Conservation (phyloP, 2,797 vertebrate genomes). For the Lates japonicus region DNA sequence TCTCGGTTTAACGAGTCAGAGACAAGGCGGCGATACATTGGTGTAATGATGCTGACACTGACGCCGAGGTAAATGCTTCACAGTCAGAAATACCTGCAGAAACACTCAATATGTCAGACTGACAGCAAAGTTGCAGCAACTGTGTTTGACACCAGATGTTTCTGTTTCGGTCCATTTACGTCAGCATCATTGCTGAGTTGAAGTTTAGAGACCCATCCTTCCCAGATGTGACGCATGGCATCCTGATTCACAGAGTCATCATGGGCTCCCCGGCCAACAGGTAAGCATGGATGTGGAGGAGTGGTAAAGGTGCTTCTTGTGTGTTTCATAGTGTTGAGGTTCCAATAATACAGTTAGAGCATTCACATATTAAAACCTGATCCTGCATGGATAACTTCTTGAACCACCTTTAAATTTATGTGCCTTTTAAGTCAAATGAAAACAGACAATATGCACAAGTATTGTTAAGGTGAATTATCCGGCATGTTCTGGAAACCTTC, state of each 20-base stretch:
- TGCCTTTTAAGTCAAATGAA: neutral
- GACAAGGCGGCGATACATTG: conserved; percentile 91
- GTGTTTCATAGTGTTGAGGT: neutral
- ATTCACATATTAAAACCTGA: neutral
- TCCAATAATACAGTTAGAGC: neutral
- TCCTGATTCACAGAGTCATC: conserved; percentile 95
- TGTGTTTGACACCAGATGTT: neutral
- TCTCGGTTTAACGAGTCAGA: conserved; percentile 86
- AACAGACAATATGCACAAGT: neutral
- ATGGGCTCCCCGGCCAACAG: conserved; percentile 92
- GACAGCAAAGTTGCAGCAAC: neutral
- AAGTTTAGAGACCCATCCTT: conserved; percentile 92
- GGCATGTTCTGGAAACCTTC: neutral
- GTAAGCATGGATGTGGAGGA: conserved; percentile 70
- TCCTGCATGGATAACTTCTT: neutral
- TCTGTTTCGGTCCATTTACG: neutral
- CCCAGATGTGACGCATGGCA: conserved; percentile 91
- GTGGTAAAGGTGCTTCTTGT: neutral
- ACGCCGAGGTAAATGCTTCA: conserved; percentile 87
- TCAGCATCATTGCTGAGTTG: conserved; percentile 93
- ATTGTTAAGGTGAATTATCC: too few species aligned
- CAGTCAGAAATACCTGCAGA: neutral
- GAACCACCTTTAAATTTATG: neutral
- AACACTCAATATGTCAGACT: neutral
- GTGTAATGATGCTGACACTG: conserved; percentile 97